Base-by-base conservation (phyloP, 2,797 vertebrate genomes). In the Momotus momota region DNA sequence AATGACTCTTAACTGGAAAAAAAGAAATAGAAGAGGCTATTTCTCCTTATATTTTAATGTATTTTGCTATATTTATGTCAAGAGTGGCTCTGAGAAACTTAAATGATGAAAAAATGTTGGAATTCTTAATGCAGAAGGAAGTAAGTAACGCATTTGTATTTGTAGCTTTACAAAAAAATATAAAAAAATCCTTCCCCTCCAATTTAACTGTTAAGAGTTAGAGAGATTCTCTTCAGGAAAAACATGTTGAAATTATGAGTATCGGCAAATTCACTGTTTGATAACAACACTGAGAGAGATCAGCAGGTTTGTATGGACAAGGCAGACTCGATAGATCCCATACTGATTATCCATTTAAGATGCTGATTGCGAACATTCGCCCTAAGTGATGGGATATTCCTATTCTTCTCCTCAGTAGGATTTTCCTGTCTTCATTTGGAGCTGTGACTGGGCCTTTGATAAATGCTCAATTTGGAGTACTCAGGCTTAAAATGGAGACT, bases 401-500 rank as follows among this genome's bases (percentile, higher is more conserved):
- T 87, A 85, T 96, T 96, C 60, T 96, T 88, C 77, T 91, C 55
- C 66, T 73, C 82, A 70, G 90, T 88, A 94, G 90, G 93, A 94
- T 88, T 96, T 94, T 81, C 83, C 77, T 86, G 67, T 90, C 74
- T 93, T 78, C 67, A 58, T 96, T 94, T 81, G 82, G 85, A 77
- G 77, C 95, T 93, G 60, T 81, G 90, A 46, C 77, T 90, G 73
- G 66, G 93, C 90, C 77, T 97, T 93, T 95, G 80, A 96, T 62
- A 96, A 94, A 93, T 91, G 73, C 60, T 91, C 81, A 86, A 96
- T 96, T 92, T 97, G 77, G 95, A 90, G 88, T 81, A 82, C 73
- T 96, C 60, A 41, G 81, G 95, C 93, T 96, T 90, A 92, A 97
- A 96, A 96, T 85, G 67, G 88, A 94, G 94, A 97, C 93, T 94